phyloP scores from a whole-genome alignment of 1,140 invertebrate genomes.

The Cydia splendana region DNA sequence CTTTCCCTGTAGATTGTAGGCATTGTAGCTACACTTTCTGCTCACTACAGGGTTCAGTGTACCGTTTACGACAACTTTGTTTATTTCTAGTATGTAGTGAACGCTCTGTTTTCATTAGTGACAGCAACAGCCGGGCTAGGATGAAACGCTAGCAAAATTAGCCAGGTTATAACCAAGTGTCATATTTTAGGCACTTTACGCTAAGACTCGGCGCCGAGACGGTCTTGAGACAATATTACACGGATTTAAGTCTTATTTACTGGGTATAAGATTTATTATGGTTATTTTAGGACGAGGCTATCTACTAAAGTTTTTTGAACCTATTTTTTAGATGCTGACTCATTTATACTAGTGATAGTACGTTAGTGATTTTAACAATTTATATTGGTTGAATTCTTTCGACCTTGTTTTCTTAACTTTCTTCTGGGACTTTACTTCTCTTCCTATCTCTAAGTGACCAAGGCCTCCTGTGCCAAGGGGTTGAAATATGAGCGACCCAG shows the following conservation, averaged over 20 bases:
- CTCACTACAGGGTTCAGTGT: conserved; percentile 4
- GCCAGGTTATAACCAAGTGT: conserved; percentile 48
- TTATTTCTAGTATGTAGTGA: conserved; percentile 37
- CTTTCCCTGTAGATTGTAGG: background rate
- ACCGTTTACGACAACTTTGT: conserved; percentile 23
- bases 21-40: background rate
- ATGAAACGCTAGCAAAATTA: conserved; percentile 53
- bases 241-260: background rate
- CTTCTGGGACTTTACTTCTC: no score
- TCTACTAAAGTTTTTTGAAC: no score
- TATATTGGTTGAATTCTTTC: no score
- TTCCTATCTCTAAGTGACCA: no score
- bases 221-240: conserved; percentile 24
- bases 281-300: background rate
- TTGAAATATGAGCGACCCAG: no score
- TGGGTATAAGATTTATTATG: background rate
- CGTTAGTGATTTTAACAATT: background rate
- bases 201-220: conserved; percentile 32
- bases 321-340: background rate
- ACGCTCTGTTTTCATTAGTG: conserved; percentile 42
- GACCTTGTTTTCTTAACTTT: no score
- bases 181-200: conserved; percentile 54
- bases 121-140: conserved; percentile 41
- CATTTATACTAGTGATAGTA: background rate
- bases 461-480: no score